Percentiles rank a stretch among this genome's conserved stretches.
These are phyloP conservation scores for Onychomys arenicola DNA, from an alignment of 2,797 vertebrate genomes.

Conservation along the genomic window DNA sequence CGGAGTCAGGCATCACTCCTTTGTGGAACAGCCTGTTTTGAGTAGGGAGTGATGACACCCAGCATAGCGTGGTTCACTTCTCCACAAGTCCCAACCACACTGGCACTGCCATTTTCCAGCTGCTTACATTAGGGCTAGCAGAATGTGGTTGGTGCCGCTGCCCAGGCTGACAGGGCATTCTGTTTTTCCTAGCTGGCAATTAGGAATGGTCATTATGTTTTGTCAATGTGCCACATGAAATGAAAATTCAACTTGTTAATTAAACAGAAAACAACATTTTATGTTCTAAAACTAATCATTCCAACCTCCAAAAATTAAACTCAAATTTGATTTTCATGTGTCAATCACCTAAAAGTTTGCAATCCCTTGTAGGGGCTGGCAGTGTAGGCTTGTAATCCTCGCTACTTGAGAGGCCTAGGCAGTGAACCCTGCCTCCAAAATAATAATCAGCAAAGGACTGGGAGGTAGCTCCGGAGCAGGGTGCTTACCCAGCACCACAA, in stretches of 20 bases:
- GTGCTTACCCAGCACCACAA: background rate
- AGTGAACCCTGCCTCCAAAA: background rate
- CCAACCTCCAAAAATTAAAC: constrained; percentile 58
- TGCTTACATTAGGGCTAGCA: background rate
- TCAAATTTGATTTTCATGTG: accelerated
- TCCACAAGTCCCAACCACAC: background rate
- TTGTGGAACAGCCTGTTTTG: background rate
- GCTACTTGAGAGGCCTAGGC: background rate
- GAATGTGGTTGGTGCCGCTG: background rate
- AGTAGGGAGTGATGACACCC: background rate
- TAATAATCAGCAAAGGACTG: background rate
- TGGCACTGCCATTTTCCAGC: background rate
- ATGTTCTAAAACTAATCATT: constrained; percentile 68
- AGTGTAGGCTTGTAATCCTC: background rate
- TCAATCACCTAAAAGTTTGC: background rate
- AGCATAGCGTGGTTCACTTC: too few species aligned
- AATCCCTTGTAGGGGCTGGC: background rate
- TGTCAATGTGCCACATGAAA: constrained; percentile 72
- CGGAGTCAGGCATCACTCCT: background rate
- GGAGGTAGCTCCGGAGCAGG: background rate
- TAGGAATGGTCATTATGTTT: constrained; percentile 68
- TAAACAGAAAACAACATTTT: constrained; percentile 81
- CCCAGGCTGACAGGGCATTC: constrained; percentile 26
- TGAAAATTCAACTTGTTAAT: constrained; percentile 76
- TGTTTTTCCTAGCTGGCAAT: constrained; percentile 73